A percentile compares a stretch with the other conserved stretches of the same genome.
These are phyloP conservation scores for Erinaceus europaeus DNA, from an alignment of 2,113 vertebrate genomes.

Conservation along the genomic window DNA sequence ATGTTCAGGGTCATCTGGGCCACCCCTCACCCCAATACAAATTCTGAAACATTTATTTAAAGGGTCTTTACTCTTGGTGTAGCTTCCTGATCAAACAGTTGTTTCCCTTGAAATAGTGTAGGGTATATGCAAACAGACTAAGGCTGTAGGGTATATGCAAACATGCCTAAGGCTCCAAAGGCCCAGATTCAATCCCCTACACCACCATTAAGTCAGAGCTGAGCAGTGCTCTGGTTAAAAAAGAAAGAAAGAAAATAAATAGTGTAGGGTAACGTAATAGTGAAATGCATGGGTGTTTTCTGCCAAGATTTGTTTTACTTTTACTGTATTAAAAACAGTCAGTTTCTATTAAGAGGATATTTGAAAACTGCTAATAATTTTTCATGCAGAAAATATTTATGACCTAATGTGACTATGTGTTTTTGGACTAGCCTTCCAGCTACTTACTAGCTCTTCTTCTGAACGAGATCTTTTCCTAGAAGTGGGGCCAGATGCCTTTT, in stretches of 20 bases:
- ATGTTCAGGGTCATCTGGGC: neutral
- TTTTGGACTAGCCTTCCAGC: neutral
- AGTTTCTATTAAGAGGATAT: constrained; percentile 29
- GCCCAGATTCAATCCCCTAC: too few relatives aligned
- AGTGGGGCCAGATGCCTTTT: constrained; percentile 31
- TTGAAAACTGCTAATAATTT: constrained; percentile 40
- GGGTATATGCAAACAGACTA: too few relatives aligned
- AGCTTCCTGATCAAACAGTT: neutral
- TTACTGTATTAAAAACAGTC: constrained; percentile 23
- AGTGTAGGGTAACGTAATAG: neutral
- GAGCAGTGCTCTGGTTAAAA: too few relatives aligned
- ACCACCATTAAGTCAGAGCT: too few relatives aligned
- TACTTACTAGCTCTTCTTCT: constrained; percentile 25
- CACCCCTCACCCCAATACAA: neutral
- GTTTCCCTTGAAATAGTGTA: neutral
- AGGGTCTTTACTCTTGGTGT: neutral
- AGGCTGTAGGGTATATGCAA: too few relatives aligned
- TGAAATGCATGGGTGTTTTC: neutral
- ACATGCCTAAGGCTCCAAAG: too few relatives aligned
- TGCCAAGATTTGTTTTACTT: constrained; percentile 27
- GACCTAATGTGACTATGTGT: neutral
- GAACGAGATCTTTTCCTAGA: constrained; percentile 51
- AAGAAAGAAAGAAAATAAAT: too few relatives aligned
- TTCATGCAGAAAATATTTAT: constrained; percentile 15
- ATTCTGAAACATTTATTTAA: too few relatives aligned